phyloP scores from a whole-genome alignment of 2,113 vertebrate species.

The Chaetodon auriga region DNA sequence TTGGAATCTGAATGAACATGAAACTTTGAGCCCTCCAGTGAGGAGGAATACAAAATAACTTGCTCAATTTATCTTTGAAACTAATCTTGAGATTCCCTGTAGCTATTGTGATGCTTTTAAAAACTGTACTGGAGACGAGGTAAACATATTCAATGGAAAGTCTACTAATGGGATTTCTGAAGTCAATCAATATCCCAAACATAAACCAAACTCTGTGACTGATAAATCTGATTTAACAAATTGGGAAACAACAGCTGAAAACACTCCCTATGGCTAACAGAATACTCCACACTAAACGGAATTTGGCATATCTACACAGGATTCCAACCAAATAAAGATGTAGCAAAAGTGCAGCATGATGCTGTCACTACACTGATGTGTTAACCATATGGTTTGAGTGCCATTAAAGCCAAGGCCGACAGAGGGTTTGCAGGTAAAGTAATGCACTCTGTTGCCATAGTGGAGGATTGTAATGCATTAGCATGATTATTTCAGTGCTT shows the following conservation, averaged over 20 bases:
- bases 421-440: neutral
- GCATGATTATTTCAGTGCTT: neutral
- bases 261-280: neutral
- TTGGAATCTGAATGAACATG: neutral
- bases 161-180: neutral
- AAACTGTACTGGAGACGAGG: slow-evolving; percentile 15
- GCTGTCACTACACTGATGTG: neutral
- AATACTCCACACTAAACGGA: neutral
- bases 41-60: neutral
- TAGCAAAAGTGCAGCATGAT: neutral
- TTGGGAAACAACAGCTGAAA: neutral
- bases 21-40: neutral
- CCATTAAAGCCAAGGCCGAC: too few relatives aligned
- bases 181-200: slow-evolving; percentile 1
- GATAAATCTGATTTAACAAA: slow-evolving; percentile 1
- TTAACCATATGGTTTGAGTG: neutral
- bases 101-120: slow-evolving; percentile 23
- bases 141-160: neutral
- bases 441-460: neutral
- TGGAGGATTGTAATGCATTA: neutral
- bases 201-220: slow-evolving; percentile 6
- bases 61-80: slow-evolving; percentile 9
- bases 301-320: neutral
- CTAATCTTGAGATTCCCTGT: slow-evolving; percentile 1
- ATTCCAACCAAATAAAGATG: neutral